These are phyloP conservation scores for Drosophila serrata DNA, from an alignment of 1,140 invertebrate genomes.

Conservation along the genomic window DNA sequence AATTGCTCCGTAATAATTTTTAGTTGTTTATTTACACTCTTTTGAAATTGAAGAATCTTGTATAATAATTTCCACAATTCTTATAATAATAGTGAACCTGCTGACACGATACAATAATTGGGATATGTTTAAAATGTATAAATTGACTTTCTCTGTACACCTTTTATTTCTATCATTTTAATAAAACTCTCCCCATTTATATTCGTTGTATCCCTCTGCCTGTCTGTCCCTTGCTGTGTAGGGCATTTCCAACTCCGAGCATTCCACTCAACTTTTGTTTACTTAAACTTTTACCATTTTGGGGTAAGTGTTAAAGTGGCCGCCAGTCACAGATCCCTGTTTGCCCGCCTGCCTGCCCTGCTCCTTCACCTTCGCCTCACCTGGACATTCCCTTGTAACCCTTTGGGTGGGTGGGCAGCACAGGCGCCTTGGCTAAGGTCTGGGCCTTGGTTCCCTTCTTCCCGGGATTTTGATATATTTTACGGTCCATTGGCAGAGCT, in stretches of 20 bases:
- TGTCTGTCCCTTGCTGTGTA: not conserved
- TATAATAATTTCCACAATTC: no score
- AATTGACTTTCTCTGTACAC: no score
- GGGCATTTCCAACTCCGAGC: slow-evolving; percentile 51
- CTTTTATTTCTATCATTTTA: not conserved
- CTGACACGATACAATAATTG: not conserved
- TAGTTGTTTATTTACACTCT: no score
- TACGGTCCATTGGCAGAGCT: slow-evolving; percentile 68
- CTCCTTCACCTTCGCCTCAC: no score
- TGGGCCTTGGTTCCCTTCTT: slow-evolving; percentile 32
- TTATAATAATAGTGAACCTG: no score
- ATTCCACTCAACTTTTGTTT: slow-evolving; percentile 75
- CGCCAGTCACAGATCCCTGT: slow-evolving; percentile 42
- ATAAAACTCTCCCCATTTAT: not conserved
- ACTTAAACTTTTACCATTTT: slow-evolving; percentile 82
- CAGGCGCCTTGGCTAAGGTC: slow-evolving; percentile 39
- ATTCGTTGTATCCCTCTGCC: not conserved
- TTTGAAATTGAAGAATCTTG: no score
- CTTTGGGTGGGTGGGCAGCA: slow-evolving; percentile 31
- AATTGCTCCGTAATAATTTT: no score
- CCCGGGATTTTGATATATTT: slow-evolving; percentile 51
- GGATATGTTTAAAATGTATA: not conserved
- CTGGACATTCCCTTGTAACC: slow-evolving; percentile 7
- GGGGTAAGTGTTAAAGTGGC: slow-evolving; percentile 79
- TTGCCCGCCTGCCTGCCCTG: not conserved